These are phyloP conservation scores for Nephrotoma appendiculata DNA, from an alignment of 2,888 invertebrate genomes.

Conservation along the genomic window DNA sequence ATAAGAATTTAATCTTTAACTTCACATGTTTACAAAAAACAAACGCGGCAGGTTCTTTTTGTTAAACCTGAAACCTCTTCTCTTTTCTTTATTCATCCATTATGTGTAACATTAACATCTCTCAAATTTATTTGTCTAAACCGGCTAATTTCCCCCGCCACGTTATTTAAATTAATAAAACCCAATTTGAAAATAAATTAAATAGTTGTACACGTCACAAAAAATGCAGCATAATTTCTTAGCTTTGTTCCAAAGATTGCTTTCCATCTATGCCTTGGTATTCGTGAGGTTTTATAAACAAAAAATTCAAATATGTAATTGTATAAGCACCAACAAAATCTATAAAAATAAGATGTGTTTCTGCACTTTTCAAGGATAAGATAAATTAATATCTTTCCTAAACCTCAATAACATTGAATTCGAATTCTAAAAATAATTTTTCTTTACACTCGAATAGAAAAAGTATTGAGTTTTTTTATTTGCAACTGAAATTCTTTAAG, in stretches of 20 bases:
- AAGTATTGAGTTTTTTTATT: background rate
- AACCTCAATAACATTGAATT: background rate
- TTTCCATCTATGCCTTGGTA: background rate
- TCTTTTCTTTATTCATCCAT: too few species aligned
- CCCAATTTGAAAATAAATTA: too few species aligned
- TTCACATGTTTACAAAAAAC: too few species aligned
- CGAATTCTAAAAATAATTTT: background rate
- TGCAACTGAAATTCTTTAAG: background rate
- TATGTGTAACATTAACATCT: too few species aligned
- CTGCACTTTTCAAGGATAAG: background rate
- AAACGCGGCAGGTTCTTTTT: too few species aligned
- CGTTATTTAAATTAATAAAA: too few species aligned
- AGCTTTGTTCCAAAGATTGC: too few species aligned
- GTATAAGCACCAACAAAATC: background rate
- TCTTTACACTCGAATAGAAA: background rate
- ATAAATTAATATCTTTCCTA: background rate
- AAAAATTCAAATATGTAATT: background rate
- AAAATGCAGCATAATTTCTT: too few species aligned
- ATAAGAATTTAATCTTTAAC: background rate
- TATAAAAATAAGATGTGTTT: background rate
- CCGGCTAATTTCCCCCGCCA: too few species aligned
- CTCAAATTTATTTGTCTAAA: too few species aligned
- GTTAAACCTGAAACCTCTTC: too few species aligned
- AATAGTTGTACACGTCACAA: too few species aligned
- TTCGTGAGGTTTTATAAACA: background rate